These are phyloP conservation scores for Gnathonemus longibarbis DNA, from an alignment of 2,113 vertebrate species.

Conservation along the genomic window DNA sequence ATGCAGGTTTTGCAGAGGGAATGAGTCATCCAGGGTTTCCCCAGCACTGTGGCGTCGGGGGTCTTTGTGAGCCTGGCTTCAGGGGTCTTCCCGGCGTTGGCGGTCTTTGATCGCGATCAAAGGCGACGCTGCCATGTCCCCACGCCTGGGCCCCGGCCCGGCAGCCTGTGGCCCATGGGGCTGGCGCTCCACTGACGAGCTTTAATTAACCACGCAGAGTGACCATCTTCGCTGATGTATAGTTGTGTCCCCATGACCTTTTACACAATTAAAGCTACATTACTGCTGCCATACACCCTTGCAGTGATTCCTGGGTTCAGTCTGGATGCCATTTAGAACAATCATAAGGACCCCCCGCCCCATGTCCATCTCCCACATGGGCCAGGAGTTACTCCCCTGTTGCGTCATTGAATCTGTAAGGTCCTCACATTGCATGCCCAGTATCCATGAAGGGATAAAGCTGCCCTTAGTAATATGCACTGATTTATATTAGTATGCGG, in stretches of 20 bases:
- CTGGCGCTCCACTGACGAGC: not conserved
- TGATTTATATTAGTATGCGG: not conserved
- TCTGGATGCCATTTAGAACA: not conserved
- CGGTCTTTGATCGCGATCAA: not conserved
- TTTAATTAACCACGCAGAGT: not conserved
- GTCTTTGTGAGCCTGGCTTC: not conserved
- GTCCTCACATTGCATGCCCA: not conserved
- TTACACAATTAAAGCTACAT: not conserved
- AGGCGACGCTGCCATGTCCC: not conserved
- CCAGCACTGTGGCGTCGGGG: not conserved
- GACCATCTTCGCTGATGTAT: not conserved
- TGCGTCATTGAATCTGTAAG: not conserved
- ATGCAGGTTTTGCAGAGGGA: not conserved
- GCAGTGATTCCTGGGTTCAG: not conserved
- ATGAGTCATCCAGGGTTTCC: not conserved
- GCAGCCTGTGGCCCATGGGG: not conserved
- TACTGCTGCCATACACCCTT: not conserved
- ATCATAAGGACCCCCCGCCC: not conserved
- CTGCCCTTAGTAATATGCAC: not conserved
- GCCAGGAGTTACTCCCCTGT: not conserved
- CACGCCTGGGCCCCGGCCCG: not conserved
- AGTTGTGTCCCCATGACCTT: not conserved
- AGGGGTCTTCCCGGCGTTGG: not conserved
- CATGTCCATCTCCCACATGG: not conserved
- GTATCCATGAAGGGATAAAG: not conserved